Conservation (phyloP, 2,797 vertebrate species). For the Fundulus diaphanus region DNA sequence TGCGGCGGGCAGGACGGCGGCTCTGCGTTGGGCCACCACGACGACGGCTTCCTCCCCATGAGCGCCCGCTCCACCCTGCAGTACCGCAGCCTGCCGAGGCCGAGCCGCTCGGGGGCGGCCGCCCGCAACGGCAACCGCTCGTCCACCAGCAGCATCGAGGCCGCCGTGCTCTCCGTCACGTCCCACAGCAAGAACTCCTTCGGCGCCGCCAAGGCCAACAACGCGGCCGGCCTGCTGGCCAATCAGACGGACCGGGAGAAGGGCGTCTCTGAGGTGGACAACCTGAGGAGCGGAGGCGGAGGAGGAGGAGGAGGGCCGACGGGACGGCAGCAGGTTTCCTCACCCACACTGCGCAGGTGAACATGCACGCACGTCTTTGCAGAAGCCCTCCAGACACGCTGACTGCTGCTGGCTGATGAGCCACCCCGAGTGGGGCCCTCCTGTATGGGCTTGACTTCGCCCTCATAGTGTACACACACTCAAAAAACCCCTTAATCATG, state of each 20-base stretch:
- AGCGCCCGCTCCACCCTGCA: slow-evolving; percentile 92
- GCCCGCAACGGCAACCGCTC: slow-evolving; percentile 93
- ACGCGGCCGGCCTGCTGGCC: slow-evolving; percentile 80
- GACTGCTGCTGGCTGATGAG: slow-evolving; percentile 29
- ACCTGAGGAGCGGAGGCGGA: slow-evolving; percentile 84
- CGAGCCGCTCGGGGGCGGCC: slow-evolving; percentile 88
- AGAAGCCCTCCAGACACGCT: slow-evolving; percentile 28
- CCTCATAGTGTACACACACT: slow-evolving; percentile 15
- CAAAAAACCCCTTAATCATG: slow-evolving; percentile 40
- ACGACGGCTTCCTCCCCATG: slow-evolving; percentile 90
- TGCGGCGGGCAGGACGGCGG: slow-evolving; percentile 76
- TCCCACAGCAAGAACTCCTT: slow-evolving; percentile 62
- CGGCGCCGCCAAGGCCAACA: slow-evolving; percentile 79
- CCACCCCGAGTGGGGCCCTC: slow-evolving; percentile 25
- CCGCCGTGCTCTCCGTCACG: slow-evolving; percentile 83
- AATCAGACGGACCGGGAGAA: slow-evolving; percentile 98
- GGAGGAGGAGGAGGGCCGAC: slow-evolving; percentile 78
- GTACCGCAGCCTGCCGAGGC: slow-evolving; percentile 95
- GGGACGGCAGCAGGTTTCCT: slow-evolving; percentile 91
- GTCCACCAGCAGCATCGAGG: slow-evolving; percentile 98
- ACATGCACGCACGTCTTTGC: slow-evolving; percentile 7
- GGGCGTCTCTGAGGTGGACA: slow-evolving; percentile 90
- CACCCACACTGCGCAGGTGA: slow-evolving; percentile 96
- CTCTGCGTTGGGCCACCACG: slow-evolving; percentile 86
- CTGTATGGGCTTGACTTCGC: slow-evolving; percentile 50